Conservation (phyloP, 2,888 invertebrate species). For the Achlya flavicornis region DNA sequence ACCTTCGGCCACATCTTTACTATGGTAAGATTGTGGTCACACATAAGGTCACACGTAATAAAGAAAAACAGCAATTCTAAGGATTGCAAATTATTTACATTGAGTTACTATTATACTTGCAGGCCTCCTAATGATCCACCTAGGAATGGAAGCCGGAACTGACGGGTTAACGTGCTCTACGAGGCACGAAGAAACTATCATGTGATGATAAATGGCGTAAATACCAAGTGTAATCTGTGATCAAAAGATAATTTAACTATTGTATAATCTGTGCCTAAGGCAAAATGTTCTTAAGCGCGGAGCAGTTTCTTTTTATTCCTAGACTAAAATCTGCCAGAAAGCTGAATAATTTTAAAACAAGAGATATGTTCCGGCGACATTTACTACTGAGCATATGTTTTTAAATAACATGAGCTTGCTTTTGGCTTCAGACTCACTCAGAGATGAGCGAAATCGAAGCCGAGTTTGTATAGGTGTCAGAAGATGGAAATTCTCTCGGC, state of each 20-base stretch:
- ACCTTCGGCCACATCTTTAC: no score
- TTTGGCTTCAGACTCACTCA: no score
- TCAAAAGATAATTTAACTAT: background rate
- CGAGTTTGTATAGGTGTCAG: no score
- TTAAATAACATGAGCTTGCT: no score
- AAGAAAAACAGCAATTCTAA: no score
- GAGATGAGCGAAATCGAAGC: no score
- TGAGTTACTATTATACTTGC: no score
- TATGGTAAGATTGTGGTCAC: no score
- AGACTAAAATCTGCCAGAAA: background rate
- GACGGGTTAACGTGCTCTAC: background rate
- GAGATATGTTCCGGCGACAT: background rate
- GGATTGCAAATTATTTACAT: no score
- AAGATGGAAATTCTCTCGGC: no score
- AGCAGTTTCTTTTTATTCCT: background rate
- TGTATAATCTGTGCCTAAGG: background rate
- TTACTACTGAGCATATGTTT: no score
- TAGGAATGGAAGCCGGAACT: background rate
- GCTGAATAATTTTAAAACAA: background rate
- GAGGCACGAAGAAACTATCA: background rate
- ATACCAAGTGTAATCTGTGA: background rate
- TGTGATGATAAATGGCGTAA: background rate
- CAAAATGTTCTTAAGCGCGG: background rate
- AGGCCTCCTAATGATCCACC: background rate
- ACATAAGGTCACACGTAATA: no score